These are phyloP conservation scores for Heteronetta atricapilla DNA, from an alignment of 2,113 vertebrate species.

Conservation along the genomic window DNA sequence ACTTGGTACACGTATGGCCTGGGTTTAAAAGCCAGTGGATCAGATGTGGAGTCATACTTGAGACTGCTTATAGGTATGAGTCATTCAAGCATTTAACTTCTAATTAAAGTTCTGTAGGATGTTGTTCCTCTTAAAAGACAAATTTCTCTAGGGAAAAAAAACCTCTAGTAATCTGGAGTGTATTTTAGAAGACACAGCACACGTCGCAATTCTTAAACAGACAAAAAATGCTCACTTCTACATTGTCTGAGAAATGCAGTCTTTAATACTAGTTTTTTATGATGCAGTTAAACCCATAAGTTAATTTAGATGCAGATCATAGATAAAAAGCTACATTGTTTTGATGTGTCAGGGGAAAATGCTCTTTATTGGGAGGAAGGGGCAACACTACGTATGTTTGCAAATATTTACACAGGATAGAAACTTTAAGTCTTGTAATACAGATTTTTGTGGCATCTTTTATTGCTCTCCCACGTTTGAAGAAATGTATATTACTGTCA, in stretches of 20 bases:
- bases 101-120: background rate
- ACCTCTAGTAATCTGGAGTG: background rate
- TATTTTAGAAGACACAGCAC: background rate
- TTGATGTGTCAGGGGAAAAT: background rate
- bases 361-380: background rate
- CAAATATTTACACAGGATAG: background rate
- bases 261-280: background rate
- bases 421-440: background rate
- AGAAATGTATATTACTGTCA: background rate
- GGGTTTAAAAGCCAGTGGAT: background rate
- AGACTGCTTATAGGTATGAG: background rate
- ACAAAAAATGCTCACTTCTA: background rate
- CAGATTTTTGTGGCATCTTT: background rate
- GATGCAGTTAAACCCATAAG: background rate
- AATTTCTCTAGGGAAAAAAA: background rate
- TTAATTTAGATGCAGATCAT: background rate
- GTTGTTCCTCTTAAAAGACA: background rate
- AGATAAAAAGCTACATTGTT: background rate
- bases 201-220: background rate
- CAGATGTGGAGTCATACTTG: background rate
- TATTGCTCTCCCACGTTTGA: background rate
- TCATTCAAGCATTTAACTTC: background rate
- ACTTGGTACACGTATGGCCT: background rate
- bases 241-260: background rate
- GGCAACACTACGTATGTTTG: background rate